Conservation (phyloP, 2,797 vertebrate genomes). For the Gobio occitaniae region DNA sequence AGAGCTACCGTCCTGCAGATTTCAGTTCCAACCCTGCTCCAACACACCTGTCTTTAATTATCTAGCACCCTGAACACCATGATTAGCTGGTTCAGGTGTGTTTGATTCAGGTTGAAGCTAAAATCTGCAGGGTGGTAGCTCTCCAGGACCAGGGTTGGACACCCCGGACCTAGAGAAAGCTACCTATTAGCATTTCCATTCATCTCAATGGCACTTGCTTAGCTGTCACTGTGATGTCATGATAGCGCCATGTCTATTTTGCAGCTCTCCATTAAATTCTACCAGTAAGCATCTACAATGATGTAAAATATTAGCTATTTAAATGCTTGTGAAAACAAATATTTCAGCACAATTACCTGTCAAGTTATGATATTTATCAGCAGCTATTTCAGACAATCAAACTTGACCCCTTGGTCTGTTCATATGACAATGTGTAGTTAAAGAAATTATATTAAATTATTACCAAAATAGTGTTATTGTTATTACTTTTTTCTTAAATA, state of each 20-base stretch:
- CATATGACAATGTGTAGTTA: not conserved
- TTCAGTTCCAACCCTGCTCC: no score
- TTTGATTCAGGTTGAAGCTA: no score
- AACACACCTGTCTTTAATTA: no score
- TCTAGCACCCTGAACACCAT: no score
- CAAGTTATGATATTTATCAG: not conserved
- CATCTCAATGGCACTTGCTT: not conserved
- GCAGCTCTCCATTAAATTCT: not conserved
- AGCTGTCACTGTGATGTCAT: not conserved
- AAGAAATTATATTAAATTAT: not conserved
- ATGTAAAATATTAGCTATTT: not conserved
- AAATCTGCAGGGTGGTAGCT: no score
- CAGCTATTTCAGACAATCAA: not conserved
- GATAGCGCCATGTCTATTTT: not conserved
- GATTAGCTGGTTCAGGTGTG: no score
- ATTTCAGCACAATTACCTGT: not conserved
- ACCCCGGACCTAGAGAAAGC: not conserved
- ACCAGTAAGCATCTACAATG: not conserved
- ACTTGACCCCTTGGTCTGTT: not conserved
- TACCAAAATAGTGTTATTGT: not conserved
- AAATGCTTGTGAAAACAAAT: not conserved
- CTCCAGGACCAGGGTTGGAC: no score
- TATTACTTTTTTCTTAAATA: no score
- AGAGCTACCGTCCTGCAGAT: no score
- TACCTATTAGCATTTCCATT: not conserved